Evolutionary conservation across 2,113 vertebrate species (phyloP).

Genomic region (Pampusana beccarii): DNA sequence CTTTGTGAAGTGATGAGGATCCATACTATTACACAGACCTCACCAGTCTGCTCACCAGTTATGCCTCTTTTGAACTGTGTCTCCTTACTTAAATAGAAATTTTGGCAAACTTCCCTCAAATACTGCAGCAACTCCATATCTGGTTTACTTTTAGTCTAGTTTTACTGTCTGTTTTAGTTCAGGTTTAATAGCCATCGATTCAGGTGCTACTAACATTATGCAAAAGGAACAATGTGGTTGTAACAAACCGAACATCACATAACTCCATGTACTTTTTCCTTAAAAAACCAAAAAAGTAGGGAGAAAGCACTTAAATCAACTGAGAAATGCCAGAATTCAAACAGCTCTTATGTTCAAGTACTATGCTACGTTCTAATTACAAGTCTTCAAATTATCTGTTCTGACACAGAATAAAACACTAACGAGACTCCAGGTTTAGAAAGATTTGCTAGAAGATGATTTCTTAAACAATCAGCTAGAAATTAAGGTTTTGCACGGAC

Average conservation of each 20-base stretch:
- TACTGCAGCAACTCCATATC: background rate
- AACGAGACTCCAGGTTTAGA: background rate
- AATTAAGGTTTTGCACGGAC: background rate
- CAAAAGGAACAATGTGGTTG: background rate
- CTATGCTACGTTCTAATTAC: background rate
- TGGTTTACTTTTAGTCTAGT: background rate
- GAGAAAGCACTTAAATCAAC: background rate
- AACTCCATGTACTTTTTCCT: background rate
- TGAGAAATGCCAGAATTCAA: background rate
- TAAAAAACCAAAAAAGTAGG: background rate
- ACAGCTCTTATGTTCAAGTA: background rate
- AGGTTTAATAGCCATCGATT: background rate
- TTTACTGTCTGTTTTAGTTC: background rate
- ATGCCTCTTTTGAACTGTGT: background rate
- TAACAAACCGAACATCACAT: background rate
- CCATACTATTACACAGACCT: too few relatives aligned
- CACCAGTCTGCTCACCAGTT: background rate
- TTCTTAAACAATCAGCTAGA: background rate
- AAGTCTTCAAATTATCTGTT: background rate
- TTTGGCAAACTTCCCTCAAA: background rate
- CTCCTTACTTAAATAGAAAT: background rate
- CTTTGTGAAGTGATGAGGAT: background rate
- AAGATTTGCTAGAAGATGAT: background rate
- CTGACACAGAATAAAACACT: background rate
- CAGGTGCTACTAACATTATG: background rate